phyloP scores from a whole-genome alignment of 1,140 invertebrate genomes.

The Caenorhabditis inopinata region DNA sequence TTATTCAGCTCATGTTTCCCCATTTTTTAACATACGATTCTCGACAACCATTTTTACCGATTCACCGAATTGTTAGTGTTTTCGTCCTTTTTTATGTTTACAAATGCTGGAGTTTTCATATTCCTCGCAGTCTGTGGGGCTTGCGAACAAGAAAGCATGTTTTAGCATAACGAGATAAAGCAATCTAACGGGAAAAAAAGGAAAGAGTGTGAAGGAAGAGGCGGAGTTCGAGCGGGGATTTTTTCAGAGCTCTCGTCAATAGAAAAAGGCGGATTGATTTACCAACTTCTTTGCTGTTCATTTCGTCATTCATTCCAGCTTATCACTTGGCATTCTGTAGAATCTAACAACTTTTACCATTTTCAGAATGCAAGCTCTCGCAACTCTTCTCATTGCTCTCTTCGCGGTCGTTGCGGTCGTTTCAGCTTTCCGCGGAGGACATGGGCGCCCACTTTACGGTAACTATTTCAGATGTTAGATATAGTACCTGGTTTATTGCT shows the following conservation, averaged over 20 bases:
- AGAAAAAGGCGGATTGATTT: background rate
- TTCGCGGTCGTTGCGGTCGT: slow-evolving; percentile 22
- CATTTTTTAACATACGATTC: background rate
- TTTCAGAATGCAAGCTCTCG: slow-evolving; percentile 12
- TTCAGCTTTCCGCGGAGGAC: slow-evolving; percentile 33
- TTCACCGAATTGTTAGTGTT: background rate
- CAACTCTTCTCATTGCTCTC: slow-evolving; percentile 11
- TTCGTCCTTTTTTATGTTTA: background rate
- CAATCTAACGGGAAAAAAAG: slow-evolving; percentile 2
- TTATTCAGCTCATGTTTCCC: background rate
- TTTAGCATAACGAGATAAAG: slow-evolving; percentile 12
- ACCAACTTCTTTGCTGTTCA: background rate
- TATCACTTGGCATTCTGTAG: too few relatives aligned
- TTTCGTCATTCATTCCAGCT: too few relatives aligned
- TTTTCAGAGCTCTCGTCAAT: background rate
- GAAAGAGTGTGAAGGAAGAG: background rate
- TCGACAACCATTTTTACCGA: background rate
- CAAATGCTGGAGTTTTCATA: background rate
- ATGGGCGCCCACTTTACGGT: slow-evolving; percentile 40
- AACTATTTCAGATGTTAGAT: background rate
- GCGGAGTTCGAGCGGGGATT: background rate
- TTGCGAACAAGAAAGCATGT: background rate
- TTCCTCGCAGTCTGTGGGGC: background rate
- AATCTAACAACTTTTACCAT: too few relatives aligned
- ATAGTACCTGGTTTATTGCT: too few relatives aligned